Conservation (phyloP, 2,888 invertebrate genomes). For the Linyphia triangularis region DNA sequence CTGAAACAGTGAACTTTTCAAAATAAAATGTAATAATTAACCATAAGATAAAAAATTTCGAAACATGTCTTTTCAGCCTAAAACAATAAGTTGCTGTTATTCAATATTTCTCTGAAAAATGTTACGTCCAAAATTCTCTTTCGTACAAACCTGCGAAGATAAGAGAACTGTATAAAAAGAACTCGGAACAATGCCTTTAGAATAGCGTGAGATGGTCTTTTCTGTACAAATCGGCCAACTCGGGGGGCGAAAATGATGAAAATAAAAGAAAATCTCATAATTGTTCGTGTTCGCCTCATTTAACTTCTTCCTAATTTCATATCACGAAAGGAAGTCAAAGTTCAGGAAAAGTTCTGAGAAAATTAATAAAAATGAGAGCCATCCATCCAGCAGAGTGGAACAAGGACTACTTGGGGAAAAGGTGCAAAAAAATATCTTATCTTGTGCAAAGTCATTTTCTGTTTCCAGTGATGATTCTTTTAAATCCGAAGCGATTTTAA, state of each 20-base stretch:
- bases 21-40: too few relatives aligned
- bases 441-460: constrained; percentile 47
- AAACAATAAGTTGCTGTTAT: too few relatives aligned
- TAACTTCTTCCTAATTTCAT: not conserved
- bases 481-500: constrained; percentile 43
- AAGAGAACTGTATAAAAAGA: too few relatives aligned
- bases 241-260: not conserved
- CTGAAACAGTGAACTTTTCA: too few relatives aligned
- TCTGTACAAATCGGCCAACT: not conserved
- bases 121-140: too few relatives aligned
- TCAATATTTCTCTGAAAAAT: too few relatives aligned
- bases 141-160: too few relatives aligned
- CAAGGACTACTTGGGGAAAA: not conserved
- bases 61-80: too few relatives aligned
- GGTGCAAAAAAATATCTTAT: constrained; percentile 28
- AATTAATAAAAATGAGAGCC: constrained; percentile 34
- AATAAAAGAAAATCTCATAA: not conserved
- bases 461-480: constrained; percentile 25
- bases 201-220: too few relatives aligned
- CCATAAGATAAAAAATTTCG: too few relatives aligned
- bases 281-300: constrained; percentile 3
- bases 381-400: not conserved
- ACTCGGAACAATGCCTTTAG: too few relatives aligned
- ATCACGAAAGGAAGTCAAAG: constrained; percentile 9
- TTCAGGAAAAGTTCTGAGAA: constrained; percentile 35